Evolutionary conservation across 2,888 invertebrate genomes (phyloP), one percentile per base, ranked within the genome.

Genomic region (Chironomus tentans): DNA sequence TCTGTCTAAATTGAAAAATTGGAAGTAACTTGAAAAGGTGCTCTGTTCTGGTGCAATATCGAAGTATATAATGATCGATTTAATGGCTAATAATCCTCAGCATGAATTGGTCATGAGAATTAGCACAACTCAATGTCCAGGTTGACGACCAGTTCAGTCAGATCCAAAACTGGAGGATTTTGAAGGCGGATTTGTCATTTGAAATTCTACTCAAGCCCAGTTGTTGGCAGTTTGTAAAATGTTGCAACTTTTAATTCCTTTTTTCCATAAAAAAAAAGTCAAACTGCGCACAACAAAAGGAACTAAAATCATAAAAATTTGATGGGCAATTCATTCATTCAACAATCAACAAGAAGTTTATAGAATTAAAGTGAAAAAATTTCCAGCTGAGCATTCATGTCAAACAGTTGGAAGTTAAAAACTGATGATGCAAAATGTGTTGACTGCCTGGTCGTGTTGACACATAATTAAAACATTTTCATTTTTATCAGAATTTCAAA

Each of bases 401-500:
- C 12, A 62, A 38, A 62, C 62, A 62, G 62, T 62, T 15, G 62
- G 62, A 62, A 62, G 18, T 56, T 18, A 18, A 62, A 21, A 4
- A 50, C 50, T 62, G 62, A 15, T 21, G 21, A 15, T 21, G 21
- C 22, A 62, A 22, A 62, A 22, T 21, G 21, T 15, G 21, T 62
- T 62, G 18, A 62, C 18, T 21, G 38, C 13, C 18, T 18, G n/a
- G 18, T 18, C 68, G 68, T 68, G 68, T 68, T 68, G 68, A 28
- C 68, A 68, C 68, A 68, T 68, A 68, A 68, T 68, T 12, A 68
- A 24, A 38, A 68, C 24, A 68, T 68, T 68, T 65, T 13, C 56
- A 28, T 77, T 83, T 83, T 85, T 83, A 82, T 87, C 86, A 70
- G 88, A 97, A 96, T 96, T 97, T 65, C 96, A 97, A 48, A 48